Base-by-base conservation (phyloP, 2,113 vertebrate genomes). In the Beaufortia kweichowensis region DNA sequence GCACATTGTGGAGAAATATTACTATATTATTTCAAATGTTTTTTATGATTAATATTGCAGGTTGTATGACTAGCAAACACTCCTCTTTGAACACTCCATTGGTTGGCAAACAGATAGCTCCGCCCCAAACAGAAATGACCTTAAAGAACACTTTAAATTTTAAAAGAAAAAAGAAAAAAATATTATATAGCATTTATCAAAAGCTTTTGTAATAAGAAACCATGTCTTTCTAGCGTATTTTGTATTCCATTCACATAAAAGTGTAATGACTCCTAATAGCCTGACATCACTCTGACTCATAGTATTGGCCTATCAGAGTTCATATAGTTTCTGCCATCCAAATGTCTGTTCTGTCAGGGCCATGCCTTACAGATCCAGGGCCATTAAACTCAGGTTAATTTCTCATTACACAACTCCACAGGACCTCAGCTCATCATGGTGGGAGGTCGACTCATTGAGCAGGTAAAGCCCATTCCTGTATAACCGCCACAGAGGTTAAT, bases 381-480 rank as follows among this genome's bases (percentile, higher is more conserved):
- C 79, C 59, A 79, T 83, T 81, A 81, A 77, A 53, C 43, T 43
- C 53, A 46, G 62, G 79, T 79, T 83, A 81, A 85, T 82, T 81
- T 77, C 65, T 81, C 69, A 79, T 85, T 77, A 81, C 60, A 75
- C 84, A 75, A 70, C 75, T 83, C 74, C 64, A 59, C 69, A 81
- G 59, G 77, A 76, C 62, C 77, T 67, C 57, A 74, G 33, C 73
- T 68, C 29, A 75, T 63, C 72, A 62, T 11, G 50, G 11, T 17
- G 15, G 24, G 39, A 28, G 57, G 57, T 60, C 3, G 11, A 64
- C 50, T 75, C 48, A 71, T 75, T 72, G 77, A 84, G 29, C 67
- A 82, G 71, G 62, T 81, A 62, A 82, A 84, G 59, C 76, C 23
- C 55, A 83, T 74, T 70, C 62, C 50, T 48, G 56, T 43, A 33